Evolutionary conservation across 2,113 vertebrate species (phyloP).

Genomic region (Paramormyrops kingsleyae): DNA sequence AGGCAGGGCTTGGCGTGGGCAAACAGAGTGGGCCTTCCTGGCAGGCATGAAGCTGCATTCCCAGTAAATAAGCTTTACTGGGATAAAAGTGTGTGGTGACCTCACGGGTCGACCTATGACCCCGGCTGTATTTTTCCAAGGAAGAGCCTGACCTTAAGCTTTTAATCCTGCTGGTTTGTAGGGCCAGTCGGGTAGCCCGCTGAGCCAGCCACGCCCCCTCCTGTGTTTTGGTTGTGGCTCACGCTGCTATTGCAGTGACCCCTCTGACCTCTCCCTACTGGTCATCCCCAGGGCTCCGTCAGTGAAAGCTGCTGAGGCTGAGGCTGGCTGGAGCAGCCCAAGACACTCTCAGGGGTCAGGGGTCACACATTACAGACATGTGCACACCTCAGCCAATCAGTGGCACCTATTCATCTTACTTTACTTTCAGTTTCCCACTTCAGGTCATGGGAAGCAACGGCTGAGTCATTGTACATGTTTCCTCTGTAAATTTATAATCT

Average conservation of each 20-base stretch:
- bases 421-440: constrained; percentile 9
- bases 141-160: constrained; percentile 42
- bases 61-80: constrained; percentile 39
- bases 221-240: constrained; percentile 64
- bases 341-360: constrained; percentile 47
- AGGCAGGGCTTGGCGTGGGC: constrained; percentile 57
- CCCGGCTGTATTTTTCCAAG: constrained; percentile 55
- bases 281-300: constrained; percentile 44
- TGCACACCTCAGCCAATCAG: constrained; percentile 37
- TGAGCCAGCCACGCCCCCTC: constrained; percentile 33
- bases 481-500: neutral
- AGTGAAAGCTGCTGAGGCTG: constrained; percentile 37
- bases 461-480: neutral
- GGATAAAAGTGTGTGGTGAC: constrained; percentile 56
- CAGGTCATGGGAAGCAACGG: neutral
- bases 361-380: constrained; percentile 43
- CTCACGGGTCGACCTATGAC: constrained; percentile 48
- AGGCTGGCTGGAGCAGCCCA: constrained; percentile 16
- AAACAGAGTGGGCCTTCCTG: constrained; percentile 63
- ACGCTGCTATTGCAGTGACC: constrained; percentile 63
- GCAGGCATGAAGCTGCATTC: constrained; percentile 42
- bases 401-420: constrained; percentile 16
- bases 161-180: constrained; percentile 46
- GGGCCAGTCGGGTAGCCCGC: constrained; percentile 29
- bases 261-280: constrained; percentile 45